A percentile compares a stretch with the other conserved stretches of the same genome.
Evolutionary conservation across 35 echinoderm and acorn worm genomes (phyloP).

Genomic region (Hemicentrotus pulcherrimus): DNA sequence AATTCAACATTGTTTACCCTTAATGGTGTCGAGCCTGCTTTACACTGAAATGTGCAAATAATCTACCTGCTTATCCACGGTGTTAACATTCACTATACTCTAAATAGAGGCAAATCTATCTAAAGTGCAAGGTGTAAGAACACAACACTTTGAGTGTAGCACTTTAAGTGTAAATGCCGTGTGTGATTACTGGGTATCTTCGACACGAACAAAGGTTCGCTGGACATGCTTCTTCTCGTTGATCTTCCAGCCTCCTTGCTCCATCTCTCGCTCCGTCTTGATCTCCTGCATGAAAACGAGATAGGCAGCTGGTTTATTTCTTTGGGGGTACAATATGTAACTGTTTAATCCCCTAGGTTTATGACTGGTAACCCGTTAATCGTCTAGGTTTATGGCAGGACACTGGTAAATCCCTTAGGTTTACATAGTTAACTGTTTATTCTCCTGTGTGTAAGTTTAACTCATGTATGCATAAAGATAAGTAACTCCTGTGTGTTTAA

Average conservation of each 20-base stretch:
- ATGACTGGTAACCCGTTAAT: background rate
- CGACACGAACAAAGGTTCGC: slow-evolving; percentile 21
- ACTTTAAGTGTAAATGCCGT: background rate
- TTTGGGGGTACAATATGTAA: background rate
- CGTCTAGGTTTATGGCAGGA: background rate
- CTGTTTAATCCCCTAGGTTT: background rate
- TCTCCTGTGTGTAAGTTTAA: too few relatives aligned
- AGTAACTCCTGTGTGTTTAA: too few relatives aligned
- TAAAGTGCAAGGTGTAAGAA: background rate
- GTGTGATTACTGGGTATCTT: slow-evolving; percentile 1
- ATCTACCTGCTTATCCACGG: too few relatives aligned
- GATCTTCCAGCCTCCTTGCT: slow-evolving; percentile 30
- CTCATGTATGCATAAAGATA: too few relatives aligned
- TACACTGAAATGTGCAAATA: too few relatives aligned
- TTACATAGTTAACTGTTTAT: too few relatives aligned
- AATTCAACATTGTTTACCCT: too few relatives aligned
- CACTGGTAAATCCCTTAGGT: background rate
- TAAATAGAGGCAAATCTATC: background rate
- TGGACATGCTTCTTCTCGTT: slow-evolving; percentile 22
- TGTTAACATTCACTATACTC: too few relatives aligned
- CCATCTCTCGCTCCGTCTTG: slow-evolving; percentile 17
- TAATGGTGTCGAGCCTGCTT: too few relatives aligned
- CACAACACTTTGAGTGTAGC: background rate
- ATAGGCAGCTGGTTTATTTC: background rate
- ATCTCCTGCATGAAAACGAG: background rate